These are phyloP conservation scores for Drosophila sp. DNA, from an alignment of 1,140 invertebrate species.

Conservation along the genomic window DNA sequence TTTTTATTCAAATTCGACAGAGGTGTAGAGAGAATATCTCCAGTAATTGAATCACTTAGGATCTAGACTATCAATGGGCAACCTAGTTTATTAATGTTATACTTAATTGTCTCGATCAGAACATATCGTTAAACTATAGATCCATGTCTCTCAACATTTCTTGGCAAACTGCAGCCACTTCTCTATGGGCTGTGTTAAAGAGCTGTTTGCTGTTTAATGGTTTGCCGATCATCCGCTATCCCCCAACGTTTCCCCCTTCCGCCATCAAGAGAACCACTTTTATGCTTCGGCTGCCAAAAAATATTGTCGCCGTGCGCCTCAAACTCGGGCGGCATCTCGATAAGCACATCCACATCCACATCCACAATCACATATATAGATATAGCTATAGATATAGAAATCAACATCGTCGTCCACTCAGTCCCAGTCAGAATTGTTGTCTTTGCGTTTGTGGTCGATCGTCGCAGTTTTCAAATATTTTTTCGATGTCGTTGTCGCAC, in stretches of 20 bases:
- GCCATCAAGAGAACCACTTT: slow-evolving; percentile 9
- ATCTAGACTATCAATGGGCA: no score
- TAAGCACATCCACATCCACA: slow-evolving; percentile 12
- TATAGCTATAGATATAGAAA: slow-evolving; percentile 7
- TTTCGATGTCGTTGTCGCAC: slow-evolving; percentile 24
- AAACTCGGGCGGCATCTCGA: slow-evolving; percentile 31
- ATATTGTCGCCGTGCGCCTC: slow-evolving; percentile 62
- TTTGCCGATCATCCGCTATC: slow-evolving; percentile 22
- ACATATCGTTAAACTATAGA: no score
- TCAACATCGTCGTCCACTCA: slow-evolving; percentile 36
- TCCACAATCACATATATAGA: slow-evolving; percentile 8
- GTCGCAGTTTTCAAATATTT: no score
- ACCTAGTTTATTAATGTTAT: no score
- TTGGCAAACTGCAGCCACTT: not conserved
- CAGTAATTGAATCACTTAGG: no score
- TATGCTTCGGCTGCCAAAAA: slow-evolving; percentile 74
- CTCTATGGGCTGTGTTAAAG: not conserved
- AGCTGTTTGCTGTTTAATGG: slow-evolving; percentile 10
- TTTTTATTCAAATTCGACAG: no score
- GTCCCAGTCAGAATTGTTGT: slow-evolving; percentile 74
- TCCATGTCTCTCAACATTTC: not conserved
- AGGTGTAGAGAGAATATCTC: no score
- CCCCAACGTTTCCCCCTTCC: not conserved
- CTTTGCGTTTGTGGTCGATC: slow-evolving; percentile 70
- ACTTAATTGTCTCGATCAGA: no score